Conservation (phyloP, 2,888 invertebrate genomes). For the Clistopyga incitator region DNA sequence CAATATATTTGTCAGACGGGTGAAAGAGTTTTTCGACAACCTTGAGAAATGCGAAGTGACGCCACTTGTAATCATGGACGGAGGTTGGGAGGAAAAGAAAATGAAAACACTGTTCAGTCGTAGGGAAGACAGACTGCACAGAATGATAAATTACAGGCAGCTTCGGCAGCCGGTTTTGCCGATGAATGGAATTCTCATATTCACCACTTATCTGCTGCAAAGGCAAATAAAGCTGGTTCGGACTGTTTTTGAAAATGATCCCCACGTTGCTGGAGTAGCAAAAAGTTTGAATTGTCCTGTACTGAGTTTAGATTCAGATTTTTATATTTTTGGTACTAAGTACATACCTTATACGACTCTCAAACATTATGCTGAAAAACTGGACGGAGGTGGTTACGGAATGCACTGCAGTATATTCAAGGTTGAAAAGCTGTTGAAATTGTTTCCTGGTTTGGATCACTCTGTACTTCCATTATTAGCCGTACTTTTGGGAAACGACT, state of each 20-base stretch:
- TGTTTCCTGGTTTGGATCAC: slow-evolving; percentile 88
- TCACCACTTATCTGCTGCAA: slow-evolving; percentile 89
- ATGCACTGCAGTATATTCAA: slow-evolving; percentile 90
- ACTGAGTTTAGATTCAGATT: slow-evolving; percentile 97
- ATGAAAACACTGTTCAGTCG: slow-evolving; percentile 88
- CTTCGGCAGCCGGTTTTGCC: slow-evolving; percentile 89
- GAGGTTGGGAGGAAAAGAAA: slow-evolving; percentile 86
- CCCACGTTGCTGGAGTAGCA: slow-evolving; percentile 93
- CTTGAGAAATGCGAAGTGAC: slow-evolving; percentile 89
- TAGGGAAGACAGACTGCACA: slow-evolving; percentile 86
- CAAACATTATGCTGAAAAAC: slow-evolving; percentile 81
- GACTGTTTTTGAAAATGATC: slow-evolving; percentile 95
- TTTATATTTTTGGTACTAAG: slow-evolving; percentile 93
- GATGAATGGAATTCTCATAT: slow-evolving; percentile 90
- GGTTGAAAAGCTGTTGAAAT: slow-evolving; percentile 89
- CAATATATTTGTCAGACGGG: slow-evolving; percentile 88
- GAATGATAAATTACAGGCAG: slow-evolving; percentile 85
- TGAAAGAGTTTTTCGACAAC: slow-evolving; percentile 89
- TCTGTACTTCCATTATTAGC: slow-evolving; percentile 89
- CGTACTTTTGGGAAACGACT: neutral
- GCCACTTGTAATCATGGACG: slow-evolving; percentile 92
- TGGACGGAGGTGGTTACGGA: slow-evolving; percentile 78
- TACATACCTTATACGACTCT: slow-evolving; percentile 92
- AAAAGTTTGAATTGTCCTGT: slow-evolving; percentile 92
- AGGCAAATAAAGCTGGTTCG: slow-evolving; percentile 89